Evolutionary conservation across 2,113 vertebrate species (phyloP).

Genomic region (pig (Sus scrofa)): DNA sequence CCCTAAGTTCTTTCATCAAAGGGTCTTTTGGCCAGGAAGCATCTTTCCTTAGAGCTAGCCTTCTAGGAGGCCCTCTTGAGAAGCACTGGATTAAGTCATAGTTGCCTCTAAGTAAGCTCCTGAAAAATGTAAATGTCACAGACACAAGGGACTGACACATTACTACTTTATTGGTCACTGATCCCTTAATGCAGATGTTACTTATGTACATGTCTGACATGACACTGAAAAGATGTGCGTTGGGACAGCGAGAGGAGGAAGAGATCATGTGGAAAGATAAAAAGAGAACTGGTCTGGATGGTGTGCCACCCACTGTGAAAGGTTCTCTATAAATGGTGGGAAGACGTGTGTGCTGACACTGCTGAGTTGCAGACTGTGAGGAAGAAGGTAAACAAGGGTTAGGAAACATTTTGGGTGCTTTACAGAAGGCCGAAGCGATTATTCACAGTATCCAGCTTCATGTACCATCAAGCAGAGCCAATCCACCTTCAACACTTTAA

Average conservation of each 20-base stretch:
- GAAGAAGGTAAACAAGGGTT: not conserved
- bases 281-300: not conserved
- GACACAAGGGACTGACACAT: not conserved
- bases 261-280: not conserved
- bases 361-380: not conserved
- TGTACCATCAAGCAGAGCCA: not conserved
- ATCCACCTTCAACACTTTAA: not conserved
- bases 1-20: not conserved
- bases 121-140: constrained; percentile 19
- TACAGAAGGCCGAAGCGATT: not conserved
- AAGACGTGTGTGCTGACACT: not conserved
- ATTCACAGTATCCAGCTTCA: not conserved
- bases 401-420: not conserved
- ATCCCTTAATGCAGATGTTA: not conserved
- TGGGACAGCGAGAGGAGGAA: not conserved
- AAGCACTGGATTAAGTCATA: not conserved
- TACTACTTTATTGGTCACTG: not conserved
- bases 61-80: not conserved
- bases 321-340: not conserved
- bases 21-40: not conserved
- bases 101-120: not conserved
- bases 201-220: not conserved
- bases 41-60: not conserved
- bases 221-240: not conserved
- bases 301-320: not conserved